phyloP scores from a whole-genome alignment of 2,888 invertebrate genomes.

The Leucoptera coffeella region DNA sequence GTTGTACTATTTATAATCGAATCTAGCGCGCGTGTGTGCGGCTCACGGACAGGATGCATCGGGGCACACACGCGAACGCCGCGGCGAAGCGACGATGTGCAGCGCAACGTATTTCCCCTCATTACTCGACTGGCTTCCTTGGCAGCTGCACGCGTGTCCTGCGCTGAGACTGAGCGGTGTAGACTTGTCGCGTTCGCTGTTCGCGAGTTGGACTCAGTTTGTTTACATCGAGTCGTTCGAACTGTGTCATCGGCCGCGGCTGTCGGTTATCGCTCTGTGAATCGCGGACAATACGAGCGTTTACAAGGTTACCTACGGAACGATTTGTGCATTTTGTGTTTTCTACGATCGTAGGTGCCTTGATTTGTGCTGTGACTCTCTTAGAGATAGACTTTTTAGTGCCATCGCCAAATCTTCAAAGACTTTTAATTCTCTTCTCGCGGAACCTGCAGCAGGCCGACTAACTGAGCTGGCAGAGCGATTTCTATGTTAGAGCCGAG shows the following conservation, averaged over 20 bases:
- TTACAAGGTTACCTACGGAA: constrained; percentile 17
- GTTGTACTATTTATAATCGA: constrained; percentile 52
- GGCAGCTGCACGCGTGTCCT: constrained; percentile 40
- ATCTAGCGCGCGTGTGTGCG: constrained; percentile 30
- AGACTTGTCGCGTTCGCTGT: constrained; percentile 2
- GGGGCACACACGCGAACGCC: constrained; percentile 20
- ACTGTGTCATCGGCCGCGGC: constrained; percentile 42
- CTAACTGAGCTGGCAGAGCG: no score
- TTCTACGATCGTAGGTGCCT: constrained; percentile 8
- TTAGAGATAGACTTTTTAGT: constrained; percentile 9
- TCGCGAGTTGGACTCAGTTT: constrained; percentile 25
- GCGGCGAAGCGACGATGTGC: constrained; percentile 47
- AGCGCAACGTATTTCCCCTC: constrained; percentile 48
- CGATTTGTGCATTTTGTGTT: constrained; percentile 30
- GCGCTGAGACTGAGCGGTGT: constrained; percentile 34
- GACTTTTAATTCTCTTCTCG: no score
- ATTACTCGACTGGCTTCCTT: constrained; percentile 46
- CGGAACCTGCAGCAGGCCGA: no score
- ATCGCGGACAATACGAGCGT: constrained; percentile 24
- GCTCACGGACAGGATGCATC: constrained; percentile 41
- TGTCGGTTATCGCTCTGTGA: constrained; percentile 29
- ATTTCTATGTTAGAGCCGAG: no score
- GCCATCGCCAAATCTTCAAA: not conserved
- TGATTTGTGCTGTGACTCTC: constrained; percentile 19
- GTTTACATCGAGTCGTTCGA: constrained; percentile 38